Evolutionary conservation across 2,113 vertebrate species (phyloP).

Genomic region (Sebastes schlegelii): DNA sequence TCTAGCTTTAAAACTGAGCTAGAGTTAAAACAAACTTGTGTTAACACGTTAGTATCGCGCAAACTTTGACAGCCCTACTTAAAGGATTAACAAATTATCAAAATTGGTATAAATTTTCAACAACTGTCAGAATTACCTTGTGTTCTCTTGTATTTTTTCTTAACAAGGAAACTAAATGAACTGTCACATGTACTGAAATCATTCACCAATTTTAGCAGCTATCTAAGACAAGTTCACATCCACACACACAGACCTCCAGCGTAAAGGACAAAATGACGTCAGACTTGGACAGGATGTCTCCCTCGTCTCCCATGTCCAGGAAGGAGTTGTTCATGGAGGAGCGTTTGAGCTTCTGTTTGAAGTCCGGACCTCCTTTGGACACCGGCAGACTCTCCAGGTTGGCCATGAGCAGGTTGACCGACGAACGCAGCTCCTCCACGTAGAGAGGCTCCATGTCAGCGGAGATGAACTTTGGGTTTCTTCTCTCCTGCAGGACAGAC

Average conservation of each 20-base stretch:
- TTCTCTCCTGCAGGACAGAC: slow-evolving; percentile 86
- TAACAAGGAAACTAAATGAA: not conserved
- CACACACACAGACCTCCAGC: slow-evolving; percentile 88
- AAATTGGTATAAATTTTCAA: too few relatives aligned
- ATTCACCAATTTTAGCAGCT: too few relatives aligned
- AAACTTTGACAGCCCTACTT: too few relatives aligned
- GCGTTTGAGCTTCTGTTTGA: slow-evolving; percentile 96
- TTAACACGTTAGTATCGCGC: too few relatives aligned
- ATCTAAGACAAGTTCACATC: not conserved
- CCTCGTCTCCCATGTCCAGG: slow-evolving; percentile 95
- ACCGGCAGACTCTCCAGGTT: slow-evolving; percentile 98
- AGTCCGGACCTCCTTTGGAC: slow-evolving; percentile 94
- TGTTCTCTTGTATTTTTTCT: not conserved
- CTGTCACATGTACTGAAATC: not conserved
- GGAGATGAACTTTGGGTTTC: slow-evolving; percentile 88
- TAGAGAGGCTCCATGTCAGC: slow-evolving; percentile 94
- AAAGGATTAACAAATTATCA: too few relatives aligned
- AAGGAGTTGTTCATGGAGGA: slow-evolving; percentile 93
- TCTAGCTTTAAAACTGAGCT: too few relatives aligned
- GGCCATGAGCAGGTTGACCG: slow-evolving; percentile 95
- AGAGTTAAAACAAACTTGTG: too few relatives aligned
- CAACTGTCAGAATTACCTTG: not conserved
- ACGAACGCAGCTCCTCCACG: slow-evolving; percentile 93
- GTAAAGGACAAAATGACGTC: slow-evolving; percentile 95
- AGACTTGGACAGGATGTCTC: slow-evolving; percentile 92